A percentile compares a stretch with the other conserved stretches of the same genome.
Evolutionary conservation across 2,888 invertebrate species (phyloP).

Genomic region (Drosophila eohydei): DNA sequence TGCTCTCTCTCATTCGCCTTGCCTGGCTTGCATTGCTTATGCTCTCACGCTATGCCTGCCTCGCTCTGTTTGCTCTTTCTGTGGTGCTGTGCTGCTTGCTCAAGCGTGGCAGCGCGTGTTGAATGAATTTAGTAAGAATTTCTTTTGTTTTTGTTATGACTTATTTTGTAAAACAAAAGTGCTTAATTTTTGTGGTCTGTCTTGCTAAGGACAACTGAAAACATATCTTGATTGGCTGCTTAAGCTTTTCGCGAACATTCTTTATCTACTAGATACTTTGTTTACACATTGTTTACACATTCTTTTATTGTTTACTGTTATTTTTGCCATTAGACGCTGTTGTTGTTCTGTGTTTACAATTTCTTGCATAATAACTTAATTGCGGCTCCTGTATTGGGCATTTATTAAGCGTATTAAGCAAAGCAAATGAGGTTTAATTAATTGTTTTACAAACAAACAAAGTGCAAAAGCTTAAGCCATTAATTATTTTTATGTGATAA

Average conservation of each 20-base stretch:
- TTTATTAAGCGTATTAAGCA: conserved; percentile 10
- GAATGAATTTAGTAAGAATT: conserved; percentile 20
- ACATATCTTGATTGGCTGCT: neutral
- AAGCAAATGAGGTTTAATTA: neutral
- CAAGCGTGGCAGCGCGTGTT: conserved; percentile 14
- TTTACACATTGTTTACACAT: conserved; percentile 15
- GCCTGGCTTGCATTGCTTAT: neutral
- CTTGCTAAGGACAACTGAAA: neutral
- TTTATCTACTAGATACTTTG: conserved; percentile 3
- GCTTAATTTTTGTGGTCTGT: neutral
- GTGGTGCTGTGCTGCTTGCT: conserved; percentile 1
- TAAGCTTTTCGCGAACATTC: neutral
- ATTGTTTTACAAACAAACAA: neutral
- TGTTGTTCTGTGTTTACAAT: conserved; percentile 5
- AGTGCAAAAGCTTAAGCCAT: neutral
- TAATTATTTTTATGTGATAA: neutral
- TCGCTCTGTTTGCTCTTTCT: conserved; percentile 4
- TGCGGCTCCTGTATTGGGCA: neutral
- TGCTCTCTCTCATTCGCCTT: neutral
- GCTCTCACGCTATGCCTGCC: conserved; percentile 4
- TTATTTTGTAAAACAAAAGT: conserved; percentile 1
- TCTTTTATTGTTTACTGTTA: conserved; percentile 7
- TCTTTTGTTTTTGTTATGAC: conserved; percentile 3
- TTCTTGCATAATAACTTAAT: conserved; percentile 8
- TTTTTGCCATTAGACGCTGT: conserved; percentile 1